Evolutionary conservation across 1,140 invertebrate species (phyloP).

Genomic region (Aporrectodea caliginosa): DNA sequence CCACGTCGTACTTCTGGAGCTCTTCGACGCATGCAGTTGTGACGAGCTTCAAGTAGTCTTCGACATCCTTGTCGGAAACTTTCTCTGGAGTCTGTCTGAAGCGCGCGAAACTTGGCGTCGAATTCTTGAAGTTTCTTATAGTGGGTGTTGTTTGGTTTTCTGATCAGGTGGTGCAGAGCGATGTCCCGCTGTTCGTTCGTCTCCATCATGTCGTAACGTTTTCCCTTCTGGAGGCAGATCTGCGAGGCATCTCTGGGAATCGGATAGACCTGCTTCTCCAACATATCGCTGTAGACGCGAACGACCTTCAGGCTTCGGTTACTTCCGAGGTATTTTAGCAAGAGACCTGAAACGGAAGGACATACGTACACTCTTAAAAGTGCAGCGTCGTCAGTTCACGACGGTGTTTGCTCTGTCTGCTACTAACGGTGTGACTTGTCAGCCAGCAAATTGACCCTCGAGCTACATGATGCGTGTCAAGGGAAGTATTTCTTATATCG

Average conservation of each 20-base stretch:
- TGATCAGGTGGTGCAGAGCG: slow-evolving; percentile 45
- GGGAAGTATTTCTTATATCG: too few species aligned
- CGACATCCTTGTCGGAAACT: slow-evolving; percentile 38
- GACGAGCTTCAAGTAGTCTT: slow-evolving; percentile 38
- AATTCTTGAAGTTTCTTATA: too few species aligned
- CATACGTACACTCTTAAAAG: too few species aligned
- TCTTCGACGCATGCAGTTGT: slow-evolving; percentile 39
- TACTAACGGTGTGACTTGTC: too few species aligned
- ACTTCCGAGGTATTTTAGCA: slow-evolving; percentile 37
- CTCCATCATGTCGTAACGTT: neutral
- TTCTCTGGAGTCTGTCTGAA: slow-evolving; percentile 42
- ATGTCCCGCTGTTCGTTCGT: slow-evolving; percentile 35
- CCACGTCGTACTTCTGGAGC: slow-evolving; percentile 40
- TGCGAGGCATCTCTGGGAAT: slow-evolving; percentile 31
- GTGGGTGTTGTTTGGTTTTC: slow-evolving; percentile 32
- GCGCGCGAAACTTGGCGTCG: too few species aligned
- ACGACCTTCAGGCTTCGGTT: slow-evolving; percentile 39
- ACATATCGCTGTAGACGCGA: slow-evolving; percentile 43
- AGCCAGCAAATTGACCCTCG: too few species aligned
- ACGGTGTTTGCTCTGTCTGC: too few species aligned
- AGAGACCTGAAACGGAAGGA: neutral
- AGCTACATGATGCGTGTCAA: too few species aligned
- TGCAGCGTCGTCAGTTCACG: too few species aligned
- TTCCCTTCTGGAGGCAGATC: neutral
- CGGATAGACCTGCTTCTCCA: slow-evolving; percentile 44